A percentile compares a stretch with the other conserved stretches of the same genome.
These are phyloP conservation scores for Mallateleia sp. DNA, from an alignment of 2,888 invertebrate species.

Conservation along the genomic window DNA sequence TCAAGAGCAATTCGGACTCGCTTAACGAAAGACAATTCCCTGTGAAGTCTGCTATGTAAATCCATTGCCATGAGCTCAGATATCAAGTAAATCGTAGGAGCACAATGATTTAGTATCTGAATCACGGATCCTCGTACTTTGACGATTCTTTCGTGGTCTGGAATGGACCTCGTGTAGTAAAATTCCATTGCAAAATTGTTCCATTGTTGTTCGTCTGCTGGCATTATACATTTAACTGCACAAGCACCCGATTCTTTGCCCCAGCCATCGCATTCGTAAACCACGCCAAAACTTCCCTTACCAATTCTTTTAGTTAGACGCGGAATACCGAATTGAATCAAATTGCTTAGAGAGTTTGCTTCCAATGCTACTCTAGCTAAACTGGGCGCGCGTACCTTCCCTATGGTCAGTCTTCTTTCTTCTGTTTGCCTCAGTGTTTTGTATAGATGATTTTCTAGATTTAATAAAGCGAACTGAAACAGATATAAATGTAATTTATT, in stretches of 20 bases:
- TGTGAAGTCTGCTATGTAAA: slow-evolving; percentile 93
- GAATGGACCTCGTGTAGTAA: slow-evolving; percentile 96
- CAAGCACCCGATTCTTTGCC: slow-evolving; percentile 94
- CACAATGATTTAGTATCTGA: slow-evolving; percentile 91
- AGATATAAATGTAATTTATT: no score
- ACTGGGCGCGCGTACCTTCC: slow-evolving; percentile 94
- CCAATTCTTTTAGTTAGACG: slow-evolving; percentile 92
- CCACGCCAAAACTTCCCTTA: slow-evolving; percentile 97
- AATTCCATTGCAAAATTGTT: slow-evolving; percentile 97
- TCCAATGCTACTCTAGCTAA: slow-evolving; percentile 95
- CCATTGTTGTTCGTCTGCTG: slow-evolving; percentile 97
- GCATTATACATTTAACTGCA: slow-evolving; percentile 96
- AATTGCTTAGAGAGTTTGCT: slow-evolving; percentile 95
- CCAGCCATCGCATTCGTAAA: slow-evolving; percentile 93
- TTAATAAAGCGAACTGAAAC: slow-evolving; percentile 92
- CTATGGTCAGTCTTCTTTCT: slow-evolving; percentile 93
- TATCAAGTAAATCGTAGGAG: slow-evolving; percentile 94
- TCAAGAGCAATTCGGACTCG: slow-evolving; percentile 94
- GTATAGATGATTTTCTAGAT: slow-evolving; percentile 93
- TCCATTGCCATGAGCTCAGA: slow-evolving; percentile 94
- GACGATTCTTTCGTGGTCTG: slow-evolving; percentile 95
- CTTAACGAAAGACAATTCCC: slow-evolving; percentile 92
- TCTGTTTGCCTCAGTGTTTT: slow-evolving; percentile 95
- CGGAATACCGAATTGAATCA: slow-evolving; percentile 93
- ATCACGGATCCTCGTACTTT: slow-evolving; percentile 95